Evolutionary conservation across 2,888 invertebrate genomes (phyloP), one percentile per base, ranked within the genome.

Genomic region (Dusona sp.): DNA sequence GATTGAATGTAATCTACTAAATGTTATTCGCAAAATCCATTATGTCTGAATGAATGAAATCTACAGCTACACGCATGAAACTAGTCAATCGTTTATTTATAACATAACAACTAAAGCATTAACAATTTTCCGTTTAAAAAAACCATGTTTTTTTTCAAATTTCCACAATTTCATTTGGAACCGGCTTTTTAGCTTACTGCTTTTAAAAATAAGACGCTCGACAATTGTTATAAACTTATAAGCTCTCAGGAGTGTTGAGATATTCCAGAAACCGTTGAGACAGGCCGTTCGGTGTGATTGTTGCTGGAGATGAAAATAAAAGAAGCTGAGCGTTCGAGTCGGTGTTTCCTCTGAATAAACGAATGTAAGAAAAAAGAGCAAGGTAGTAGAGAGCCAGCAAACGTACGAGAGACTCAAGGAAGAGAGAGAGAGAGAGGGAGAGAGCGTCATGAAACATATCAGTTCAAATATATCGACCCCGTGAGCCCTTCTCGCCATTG

Each of bases 241-340:
- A 73, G 54, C 74, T 22, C 29, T 19, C 19, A 19, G 16, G 33
- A 67, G 54, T 42, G 51, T 38, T 11, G 29, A 38, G 33, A 70
- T 77, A 77, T 82, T 83, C 70, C 42, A 72, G 72, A 72, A 83
- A 83, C 51, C 77, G 64, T 36, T 72, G 7, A n/a, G 36, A 54
- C 68, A 64, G 54, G 19, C 38, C n/a, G n/a, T n/a, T 78, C 29
- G 61, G 42, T n/a, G 48, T 57, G 51, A 65, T 29, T 83, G 79
- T 83, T 83, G 83, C 78, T 67, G 83, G 79, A 83, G 78, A 51
- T 74, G 67, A 51, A 65, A 65, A 51, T 42, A 61, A 82, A 61
- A 48, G 57, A 38, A 72, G 77, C 25, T 70, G 45, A 64, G 51
- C 42, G 48, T 78, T 83, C 51, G 70, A 64, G 64, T 83, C 83